These are phyloP conservation scores for Pyralis farinalis DNA, from an alignment of 2,888 invertebrate genomes.

Conservation along the genomic window DNA sequence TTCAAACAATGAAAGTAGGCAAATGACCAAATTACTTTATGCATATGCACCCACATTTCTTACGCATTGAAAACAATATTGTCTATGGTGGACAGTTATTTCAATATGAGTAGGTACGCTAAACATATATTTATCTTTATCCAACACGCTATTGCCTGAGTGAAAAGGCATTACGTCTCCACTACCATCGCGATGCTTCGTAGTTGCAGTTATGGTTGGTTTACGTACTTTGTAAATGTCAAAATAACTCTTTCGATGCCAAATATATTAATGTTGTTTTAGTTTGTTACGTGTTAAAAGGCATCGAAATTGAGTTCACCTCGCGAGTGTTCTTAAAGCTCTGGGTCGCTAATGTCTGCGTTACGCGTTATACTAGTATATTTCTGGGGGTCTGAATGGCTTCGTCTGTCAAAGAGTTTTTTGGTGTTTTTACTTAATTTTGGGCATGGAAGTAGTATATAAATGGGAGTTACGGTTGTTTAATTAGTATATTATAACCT, in stretches of 20 bases:
- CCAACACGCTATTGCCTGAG: not conserved
- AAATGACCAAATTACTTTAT: too few species aligned
- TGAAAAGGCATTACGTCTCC: slow-evolving; percentile 1
- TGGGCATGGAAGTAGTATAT: slow-evolving; percentile 22
- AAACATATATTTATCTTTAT: not conserved
- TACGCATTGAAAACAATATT: not conserved
- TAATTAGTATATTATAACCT: slow-evolving; percentile 14
- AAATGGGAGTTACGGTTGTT: slow-evolving; percentile 16
- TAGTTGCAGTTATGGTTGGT: not conserved
- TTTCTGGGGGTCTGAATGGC: slow-evolving; percentile 27
- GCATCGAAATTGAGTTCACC: slow-evolving; percentile 59
- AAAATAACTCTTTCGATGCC: slow-evolving; percentile 74
- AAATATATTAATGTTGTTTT: slow-evolving; percentile 65
- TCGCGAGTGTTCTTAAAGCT: slow-evolving; percentile 30
- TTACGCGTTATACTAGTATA: slow-evolving; percentile 18
- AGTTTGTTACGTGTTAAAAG: slow-evolving; percentile 36
- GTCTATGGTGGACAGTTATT: not conserved
- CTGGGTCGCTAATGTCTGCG: slow-evolving; percentile 18
- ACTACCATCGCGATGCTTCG: not conserved
- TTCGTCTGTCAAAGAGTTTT: slow-evolving; percentile 65
- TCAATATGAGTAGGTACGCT: not conserved
- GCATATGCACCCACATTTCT: too few species aligned
- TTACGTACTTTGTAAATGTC: slow-evolving; percentile 37
- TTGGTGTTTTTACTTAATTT: slow-evolving; percentile 50
- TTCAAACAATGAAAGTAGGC: too few species aligned